Base-by-base conservation (phyloP, 2,888 invertebrate species). In the Drosophila acutilabella region DNA sequence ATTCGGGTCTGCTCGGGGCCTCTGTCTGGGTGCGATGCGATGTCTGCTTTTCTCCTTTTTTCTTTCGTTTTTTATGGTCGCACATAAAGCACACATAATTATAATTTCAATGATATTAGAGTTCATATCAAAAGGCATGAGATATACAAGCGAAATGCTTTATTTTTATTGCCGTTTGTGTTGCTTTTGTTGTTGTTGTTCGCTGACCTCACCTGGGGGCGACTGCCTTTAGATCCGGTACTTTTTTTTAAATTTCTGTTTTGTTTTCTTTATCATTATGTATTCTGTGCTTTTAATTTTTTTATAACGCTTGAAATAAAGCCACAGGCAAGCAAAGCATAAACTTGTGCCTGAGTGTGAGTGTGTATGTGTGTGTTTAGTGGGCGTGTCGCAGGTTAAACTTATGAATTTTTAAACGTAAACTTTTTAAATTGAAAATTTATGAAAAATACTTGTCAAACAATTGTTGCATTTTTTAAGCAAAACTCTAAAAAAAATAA, bases 101-200 rank as follows among this genome's bases (percentile, higher is more conserved):
- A 88, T 82, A 88, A 84, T 88, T 88, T 84, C 83, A 84, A 86
- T 84, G 86, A 73, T 78, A 86, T 88, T 84, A 72, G 72, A 87
- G 79, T 78, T 81, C 68, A 84, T 84, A 76, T 87, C 87, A 84
- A 84, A 83, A 73, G 66, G 84, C 72, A 81, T 87, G 78, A 86
- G 83, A 80, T 71, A 80, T 71, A 80, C 81, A 73, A 67, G 67
- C 64, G 50, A 77, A 71, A 65, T 74, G 61, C 26, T 72, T 66
- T 69, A 60, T 64, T 56, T 50, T 70, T 73, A 60, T 76, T 66
- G 68, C 64, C 72, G 50, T 82, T 71, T 68, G 65, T 69, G 77
- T 36, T 5, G 8, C 11, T n/a, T n/a, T n/a, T n/a, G n/a, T n/a
- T 33, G 33, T 23, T 36, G 36, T 65, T 61, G 30, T 26, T 40